phyloP scores from a whole-genome alignment of 2,113 vertebrate species.

The Paedocypris sp. region DNA sequence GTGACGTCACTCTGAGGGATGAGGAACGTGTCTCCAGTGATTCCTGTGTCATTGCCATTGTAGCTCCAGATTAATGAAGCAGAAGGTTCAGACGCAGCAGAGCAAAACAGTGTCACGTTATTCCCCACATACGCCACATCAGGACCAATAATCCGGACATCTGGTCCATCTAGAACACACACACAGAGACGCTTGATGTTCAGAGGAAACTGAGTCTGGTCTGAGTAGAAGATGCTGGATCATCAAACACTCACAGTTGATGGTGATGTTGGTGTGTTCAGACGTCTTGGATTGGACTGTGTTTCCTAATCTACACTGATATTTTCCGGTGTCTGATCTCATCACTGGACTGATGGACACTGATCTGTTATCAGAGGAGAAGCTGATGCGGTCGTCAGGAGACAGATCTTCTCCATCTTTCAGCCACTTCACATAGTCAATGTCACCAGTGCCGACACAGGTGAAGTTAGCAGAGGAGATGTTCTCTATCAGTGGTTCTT shows the following conservation, averaged over 20 bases:
- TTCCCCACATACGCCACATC: not conserved
- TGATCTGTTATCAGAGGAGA: conserved; percentile 25
- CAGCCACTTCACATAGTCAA: conserved; percentile 22
- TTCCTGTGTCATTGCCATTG: conserved; percentile 23
- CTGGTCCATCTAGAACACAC: conserved; percentile 50
- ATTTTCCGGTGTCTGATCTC: conserved; percentile 31
- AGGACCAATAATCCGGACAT: conserved; percentile 33
- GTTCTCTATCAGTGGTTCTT: conserved; percentile 9
- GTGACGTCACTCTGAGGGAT: not conserved
- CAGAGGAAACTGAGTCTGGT: not conserved
- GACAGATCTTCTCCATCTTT: conserved; percentile 23
- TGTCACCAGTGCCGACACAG: conserved; percentile 17
- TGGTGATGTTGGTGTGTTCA: not conserved
- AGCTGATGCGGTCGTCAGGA: not conserved
- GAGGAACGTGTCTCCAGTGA: not conserved
- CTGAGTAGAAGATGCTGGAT: not conserved
- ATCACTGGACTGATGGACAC: conserved; percentile 19
- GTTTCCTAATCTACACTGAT: conserved; percentile 37
- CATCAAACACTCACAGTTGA: conserved; percentile 39
- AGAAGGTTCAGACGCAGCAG: conserved; percentile 37
- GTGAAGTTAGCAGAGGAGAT: conserved; percentile 6
- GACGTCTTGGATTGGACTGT: conserved; percentile 4
- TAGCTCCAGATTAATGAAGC: conserved; percentile 39
- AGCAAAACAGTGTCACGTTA: conserved; percentile 29
- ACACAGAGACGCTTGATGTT: not conserved